phyloP scores from a whole-genome alignment of 2,113 vertebrate species.

The Aplodontia rufa region DNA sequence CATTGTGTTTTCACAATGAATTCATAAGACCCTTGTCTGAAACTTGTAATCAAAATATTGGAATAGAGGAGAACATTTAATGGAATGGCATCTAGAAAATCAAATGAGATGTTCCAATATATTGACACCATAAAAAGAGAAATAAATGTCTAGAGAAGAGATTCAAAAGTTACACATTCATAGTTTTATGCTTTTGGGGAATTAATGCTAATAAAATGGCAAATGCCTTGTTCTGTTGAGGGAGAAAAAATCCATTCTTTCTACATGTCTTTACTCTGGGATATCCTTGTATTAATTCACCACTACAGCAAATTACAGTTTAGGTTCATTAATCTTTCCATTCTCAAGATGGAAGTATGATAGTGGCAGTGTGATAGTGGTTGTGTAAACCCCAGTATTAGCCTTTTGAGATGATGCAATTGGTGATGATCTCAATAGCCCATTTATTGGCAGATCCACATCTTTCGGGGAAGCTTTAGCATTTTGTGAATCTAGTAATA shows the following conservation, averaged over 20 bases:
- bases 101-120: not conserved
- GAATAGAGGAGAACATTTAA: not conserved
- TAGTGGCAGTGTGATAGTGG: not conserved
- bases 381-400: not conserved
- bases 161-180: not conserved
- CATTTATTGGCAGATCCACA: not conserved
- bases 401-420: not conserved
- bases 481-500: not conserved
- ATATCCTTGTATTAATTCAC: not conserved
- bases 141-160: not conserved
- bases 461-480: not conserved
- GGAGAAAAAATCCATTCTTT: too few relatives aligned
- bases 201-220: constrained; percentile 42
- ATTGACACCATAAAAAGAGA: not conserved
- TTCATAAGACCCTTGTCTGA: not conserved
- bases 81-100: not conserved
- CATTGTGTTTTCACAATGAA: not conserved
- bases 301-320: not conserved
- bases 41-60: not conserved
- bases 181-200: not conserved
- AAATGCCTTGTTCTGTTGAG: constrained; percentile 28
- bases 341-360: not conserved
- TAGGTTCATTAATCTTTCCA: not conserved
- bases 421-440: not conserved
- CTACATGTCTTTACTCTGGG: not conserved